Evolutionary conservation across 2,888 invertebrate genomes (phyloP), one percentile per base, ranked within the genome.

Genomic region (Pemphredon lugubris): DNA sequence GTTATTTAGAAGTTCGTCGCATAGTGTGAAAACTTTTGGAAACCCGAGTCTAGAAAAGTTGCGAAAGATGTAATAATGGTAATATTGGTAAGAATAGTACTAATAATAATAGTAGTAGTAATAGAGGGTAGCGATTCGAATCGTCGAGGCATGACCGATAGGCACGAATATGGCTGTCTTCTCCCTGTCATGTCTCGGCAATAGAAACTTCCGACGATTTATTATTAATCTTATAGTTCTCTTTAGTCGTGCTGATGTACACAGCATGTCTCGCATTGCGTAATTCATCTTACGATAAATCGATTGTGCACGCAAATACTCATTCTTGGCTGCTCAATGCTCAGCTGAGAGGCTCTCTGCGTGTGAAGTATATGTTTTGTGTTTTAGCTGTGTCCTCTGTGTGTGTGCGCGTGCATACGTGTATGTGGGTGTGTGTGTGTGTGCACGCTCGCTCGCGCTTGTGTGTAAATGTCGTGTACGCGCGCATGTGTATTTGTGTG

Each of bases 1-100:
- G 40, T 60, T 44, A 51, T 65, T 64, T 44, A 69, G 76, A 80
- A 73, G 63, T 74, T 76, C 64, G 78, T 80, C 80, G 72, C 57
- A 21, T 59, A 32, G 23, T 39, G 39, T 70, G 40, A 73, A 72
- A 65, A 58, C 51, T 51, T 75, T 78, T 68, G 54, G 39, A 48
- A 63, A 53, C 42, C 45, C 59, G 47, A 70, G 55, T 40, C 32
- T 59, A 61, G 39, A 61, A 55, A 72, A 59, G 13, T 39, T 44
- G 32, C 47, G 59, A 61, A 48, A 37, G 44, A 53, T 34, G 30
- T 61, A 39, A 42, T 51, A 14, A 53, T 61, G 21, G 44, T 26
- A 37, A 51, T 18, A 57, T 14, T 18, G 21, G 60, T 48, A 63
- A 67, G 54, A 34, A 65, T 48, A 59, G 20, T 50, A 18, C 40